Base-by-base conservation (phyloP, 1,140 invertebrate genomes). In the Magallana gigas region DNA sequence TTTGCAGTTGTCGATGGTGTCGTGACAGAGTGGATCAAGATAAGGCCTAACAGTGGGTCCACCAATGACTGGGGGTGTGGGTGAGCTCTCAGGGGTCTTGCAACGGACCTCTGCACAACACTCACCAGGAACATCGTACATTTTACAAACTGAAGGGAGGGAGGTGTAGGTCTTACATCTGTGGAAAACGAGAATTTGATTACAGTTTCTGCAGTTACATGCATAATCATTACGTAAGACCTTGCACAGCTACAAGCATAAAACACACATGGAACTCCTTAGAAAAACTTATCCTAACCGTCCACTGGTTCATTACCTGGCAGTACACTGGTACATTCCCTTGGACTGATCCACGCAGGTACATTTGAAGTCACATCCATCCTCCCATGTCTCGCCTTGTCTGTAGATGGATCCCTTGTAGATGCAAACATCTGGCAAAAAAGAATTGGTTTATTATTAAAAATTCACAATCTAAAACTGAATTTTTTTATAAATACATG, bases 321-420 rank as follows among this genome's bases (percentile, higher is more conserved):
- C 84, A 12, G 58, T 81, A 59, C 92, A 92, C 16, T 80, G 87
- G 88, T 91, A 92, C 85, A 88, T 71, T 57, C 92, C 92, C 64
- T 68, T 88, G 14, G 83, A 48, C 14, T 90, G 84, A 60, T 92
- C 91, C 8, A 87, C 89, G 88, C 92, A 92, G 48, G 87, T 86
- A 82, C 92, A 92, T 0, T 83, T 71, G 89, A 85, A 92, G 83
- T 91, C 89, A 90, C 92, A 93, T 16, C 92, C 92, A 86, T 93
- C 92, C 16, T 92, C 88, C 92, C 92, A 93, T 8, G 64, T 88
- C 29, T 92, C 58, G 6, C 90, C 88, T 60, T 93, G 92, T 57
- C 29, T 85, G 84, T 92, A 91, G 1, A 85, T 71, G 23, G 29
- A 60, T 8, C 91, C 92, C 88, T 93, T 91, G 91, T 92, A 93